Evolutionary conservation across 2,113 vertebrate genomes (phyloP).

Genomic region (Ahaetulla prasina): DNA sequence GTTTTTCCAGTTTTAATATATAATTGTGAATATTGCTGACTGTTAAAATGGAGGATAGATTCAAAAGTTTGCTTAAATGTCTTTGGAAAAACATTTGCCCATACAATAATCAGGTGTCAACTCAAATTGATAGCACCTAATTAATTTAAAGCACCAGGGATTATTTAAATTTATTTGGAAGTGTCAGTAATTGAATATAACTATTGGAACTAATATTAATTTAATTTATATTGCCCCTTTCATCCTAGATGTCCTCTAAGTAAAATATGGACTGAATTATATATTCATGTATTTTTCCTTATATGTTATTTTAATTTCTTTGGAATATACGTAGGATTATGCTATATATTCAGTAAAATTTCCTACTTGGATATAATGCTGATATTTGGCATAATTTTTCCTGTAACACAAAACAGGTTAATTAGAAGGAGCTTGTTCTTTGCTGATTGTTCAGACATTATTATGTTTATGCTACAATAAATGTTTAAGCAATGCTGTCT

Average conservation of each 20-base stretch:
- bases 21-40: not conserved
- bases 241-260: not conserved
- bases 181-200: not conserved
- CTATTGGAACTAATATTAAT: not conserved
- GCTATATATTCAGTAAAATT: not conserved
- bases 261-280: not conserved
- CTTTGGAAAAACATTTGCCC: not conserved
- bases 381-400: conserved; percentile 30
- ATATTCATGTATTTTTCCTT: not conserved
- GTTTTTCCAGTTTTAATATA: not conserved
- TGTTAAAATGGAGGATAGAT: not conserved
- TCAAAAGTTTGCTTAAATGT: not conserved
- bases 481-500: conserved; percentile 46
- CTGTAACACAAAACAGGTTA: conserved; percentile 41
- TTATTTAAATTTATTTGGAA: not conserved
- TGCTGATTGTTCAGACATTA: conserved; percentile 47
- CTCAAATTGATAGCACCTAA: not conserved
- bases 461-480: conserved; percentile 46
- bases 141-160: not conserved
- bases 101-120: not conserved
- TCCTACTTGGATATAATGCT: not conserved
- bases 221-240: not conserved
- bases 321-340: not conserved
- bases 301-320: not conserved
- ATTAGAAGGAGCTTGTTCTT: conserved; percentile 35